These are phyloP conservation scores for Boleophthalmus pectinirostris DNA, from an alignment of 2,113 vertebrate species.

Conservation along the genomic window DNA sequence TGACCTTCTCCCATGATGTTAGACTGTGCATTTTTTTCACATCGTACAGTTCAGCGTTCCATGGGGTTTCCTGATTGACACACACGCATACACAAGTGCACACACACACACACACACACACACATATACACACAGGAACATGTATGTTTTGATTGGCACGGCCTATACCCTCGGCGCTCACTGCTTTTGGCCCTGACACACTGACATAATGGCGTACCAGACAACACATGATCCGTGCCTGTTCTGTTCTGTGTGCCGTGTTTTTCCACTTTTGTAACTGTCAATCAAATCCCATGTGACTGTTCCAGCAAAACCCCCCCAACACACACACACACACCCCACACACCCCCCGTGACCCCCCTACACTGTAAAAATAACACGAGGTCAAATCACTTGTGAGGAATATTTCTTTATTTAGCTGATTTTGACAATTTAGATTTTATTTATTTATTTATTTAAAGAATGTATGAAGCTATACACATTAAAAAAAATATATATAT, in stretches of 20 bases:
- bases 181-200: slow-evolving; percentile 17
- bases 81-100: not conserved
- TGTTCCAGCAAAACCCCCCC: not conserved
- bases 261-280: slow-evolving; percentile 32
- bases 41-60: slow-evolving; percentile 26
- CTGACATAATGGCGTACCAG: slow-evolving; percentile 36
- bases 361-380: not conserved
- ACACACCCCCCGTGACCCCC: too few relatives aligned
- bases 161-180: not conserved
- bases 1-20: slow-evolving; percentile 11
- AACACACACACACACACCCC: too few relatives aligned
- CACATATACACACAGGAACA: not conserved
- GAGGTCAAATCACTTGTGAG: too few relatives aligned
- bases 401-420: too few relatives aligned
- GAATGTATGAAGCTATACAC: too few relatives aligned
- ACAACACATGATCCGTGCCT: slow-evolving; percentile 31
- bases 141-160: slow-evolving; percentile 21
- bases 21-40: not conserved
- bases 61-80: slow-evolving; percentile 30
- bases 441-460: too few relatives aligned
- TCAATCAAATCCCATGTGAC: slow-evolving; percentile 19
- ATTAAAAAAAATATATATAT: too few relatives aligned
- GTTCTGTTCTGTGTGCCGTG: not conserved
- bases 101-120: not conserved
- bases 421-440: too few relatives aligned